Evolutionary conservation across 2,888 invertebrate genomes (phyloP).

Genomic region (Tenthredo notha): DNA sequence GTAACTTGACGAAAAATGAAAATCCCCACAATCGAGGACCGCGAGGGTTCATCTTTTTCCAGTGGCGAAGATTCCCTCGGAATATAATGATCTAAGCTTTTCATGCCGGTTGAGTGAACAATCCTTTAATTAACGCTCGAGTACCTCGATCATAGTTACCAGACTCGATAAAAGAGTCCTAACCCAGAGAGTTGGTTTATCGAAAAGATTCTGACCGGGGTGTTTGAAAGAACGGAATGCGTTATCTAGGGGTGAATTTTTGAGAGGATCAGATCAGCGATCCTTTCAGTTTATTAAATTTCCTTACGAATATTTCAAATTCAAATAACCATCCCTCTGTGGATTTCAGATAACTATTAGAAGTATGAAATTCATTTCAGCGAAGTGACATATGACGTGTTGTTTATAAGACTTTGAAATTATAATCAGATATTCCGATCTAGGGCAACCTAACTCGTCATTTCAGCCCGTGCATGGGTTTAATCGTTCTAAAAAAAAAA

Average conservation of each 20-base stretch:
- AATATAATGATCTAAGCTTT: slow-evolving; percentile 54
- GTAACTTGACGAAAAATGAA: not conserved
- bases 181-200: slow-evolving; percentile 10
- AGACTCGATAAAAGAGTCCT: slow-evolving; percentile 14
- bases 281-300: slow-evolving; percentile 27
- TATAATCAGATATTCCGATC: not conserved
- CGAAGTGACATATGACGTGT: not conserved
- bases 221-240: not conserved
- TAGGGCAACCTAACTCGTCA: not conserved
- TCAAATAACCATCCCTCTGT: not conserved
- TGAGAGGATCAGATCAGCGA: not conserved
- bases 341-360: not conserved
- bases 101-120: slow-evolving; percentile 61
- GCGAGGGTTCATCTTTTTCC: slow-evolving; percentile 46
- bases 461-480: not conserved
- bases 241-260: slow-evolving; percentile 9
- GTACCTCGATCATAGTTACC: slow-evolving; percentile 38
- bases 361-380: not conserved
- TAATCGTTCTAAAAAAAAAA: not conserved
- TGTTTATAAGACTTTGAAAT: too few species aligned
- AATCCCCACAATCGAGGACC: not conserved
- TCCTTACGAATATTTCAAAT: not conserved
- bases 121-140: slow-evolving; percentile 61
- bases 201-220: not conserved
- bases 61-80: slow-evolving; percentile 46